Conservation (phyloP, 2,888 invertebrate genomes). For the Euzetes globulus region DNA sequence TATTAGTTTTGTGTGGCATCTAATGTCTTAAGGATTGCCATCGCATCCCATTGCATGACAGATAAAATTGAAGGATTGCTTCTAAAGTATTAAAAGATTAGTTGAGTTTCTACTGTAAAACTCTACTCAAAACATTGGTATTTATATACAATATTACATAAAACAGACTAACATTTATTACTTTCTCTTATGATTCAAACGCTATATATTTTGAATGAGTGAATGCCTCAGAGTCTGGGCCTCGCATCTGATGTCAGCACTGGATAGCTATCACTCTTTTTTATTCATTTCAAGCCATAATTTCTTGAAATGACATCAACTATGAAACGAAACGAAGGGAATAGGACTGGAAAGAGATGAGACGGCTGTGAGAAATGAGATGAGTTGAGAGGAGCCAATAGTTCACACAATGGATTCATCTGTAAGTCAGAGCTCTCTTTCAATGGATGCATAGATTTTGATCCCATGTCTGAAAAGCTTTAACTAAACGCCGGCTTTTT, state of each 20-base stretch:
- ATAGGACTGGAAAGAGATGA: neutral
- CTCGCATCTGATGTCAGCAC: neutral
- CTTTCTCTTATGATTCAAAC: neutral
- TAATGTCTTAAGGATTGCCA: slow-evolving; percentile 17
- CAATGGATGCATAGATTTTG: too few species aligned
- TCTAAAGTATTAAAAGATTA: slow-evolving; percentile 29
- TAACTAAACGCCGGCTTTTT: too few species aligned
- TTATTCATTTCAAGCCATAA: neutral
- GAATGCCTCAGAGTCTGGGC: neutral
- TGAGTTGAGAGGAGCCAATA: neutral
- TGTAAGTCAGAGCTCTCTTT: too few species aligned
- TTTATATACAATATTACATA: slow-evolving; percentile 4
- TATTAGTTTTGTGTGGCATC: neutral
- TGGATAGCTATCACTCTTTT: slow-evolving; percentile 6
- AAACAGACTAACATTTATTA: neutral
- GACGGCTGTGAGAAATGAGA: neutral
- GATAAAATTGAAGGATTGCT: slow-evolving; percentile 22
- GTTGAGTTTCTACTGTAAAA: neutral
- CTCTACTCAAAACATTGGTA: slow-evolving; percentile 10
- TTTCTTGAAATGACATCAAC: slow-evolving; percentile 10
- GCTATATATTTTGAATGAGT: slow-evolving; percentile 5
- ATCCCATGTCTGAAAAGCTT: too few species aligned
- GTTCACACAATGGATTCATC: too few species aligned
- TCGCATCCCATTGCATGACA: slow-evolving; percentile 13
- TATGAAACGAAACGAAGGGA: neutral